Base-by-base conservation (phyloP, 2,888 invertebrate genomes). In the Erebia ligea region DNA sequence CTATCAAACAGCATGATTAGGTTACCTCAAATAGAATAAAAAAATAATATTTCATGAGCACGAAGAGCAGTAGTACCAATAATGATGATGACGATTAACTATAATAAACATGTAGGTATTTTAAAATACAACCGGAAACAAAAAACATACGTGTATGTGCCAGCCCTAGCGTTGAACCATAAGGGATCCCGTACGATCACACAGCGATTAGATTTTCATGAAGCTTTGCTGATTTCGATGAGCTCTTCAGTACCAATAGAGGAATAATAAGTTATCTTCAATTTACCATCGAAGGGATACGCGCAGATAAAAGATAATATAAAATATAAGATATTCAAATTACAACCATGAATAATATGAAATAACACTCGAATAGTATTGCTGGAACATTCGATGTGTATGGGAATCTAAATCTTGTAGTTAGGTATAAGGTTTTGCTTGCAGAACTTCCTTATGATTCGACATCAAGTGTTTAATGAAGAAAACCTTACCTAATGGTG, bases 201-300 rank as follows among this genome's bases (percentile, higher is more conserved):
- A 86, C 82, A 82, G 77, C 86, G 89, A 90, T 91, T 90, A 91
- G 89, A 85, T 90, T 91, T 91, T 90, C 90, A 91, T 90, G 90
- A 91, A 86, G 82, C 86, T 85, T 81, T 81, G 82, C 69, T 76
- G 75, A 74, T 76, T 76, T 76, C 73, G 74, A 74, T 74, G 77
- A 72, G 73, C 72, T 76, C 69, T 73, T 68, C 68, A 66, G 65
- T 64, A 52, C 68, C 71, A 67, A 74, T 74, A 67, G 64, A 52
- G 68, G 73, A 73, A 74, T 76, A 74, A 73, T 73, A 76, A 76
- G 73, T 70, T 62, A 62, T 48, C 62, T 62, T 19, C 21, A 62
- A 13, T 45, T 13, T 62, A 62, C 62, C 21, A 62, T 45, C 21
- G 8, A 3, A 45, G 61, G 17, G 13, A 42, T 59, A 42, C 54